A percentile compares a stretch with the other conserved stretches of the same genome.
These are phyloP conservation scores for Sipha maydis DNA, from an alignment of 2,888 invertebrate species.

Conservation along the genomic window DNA sequence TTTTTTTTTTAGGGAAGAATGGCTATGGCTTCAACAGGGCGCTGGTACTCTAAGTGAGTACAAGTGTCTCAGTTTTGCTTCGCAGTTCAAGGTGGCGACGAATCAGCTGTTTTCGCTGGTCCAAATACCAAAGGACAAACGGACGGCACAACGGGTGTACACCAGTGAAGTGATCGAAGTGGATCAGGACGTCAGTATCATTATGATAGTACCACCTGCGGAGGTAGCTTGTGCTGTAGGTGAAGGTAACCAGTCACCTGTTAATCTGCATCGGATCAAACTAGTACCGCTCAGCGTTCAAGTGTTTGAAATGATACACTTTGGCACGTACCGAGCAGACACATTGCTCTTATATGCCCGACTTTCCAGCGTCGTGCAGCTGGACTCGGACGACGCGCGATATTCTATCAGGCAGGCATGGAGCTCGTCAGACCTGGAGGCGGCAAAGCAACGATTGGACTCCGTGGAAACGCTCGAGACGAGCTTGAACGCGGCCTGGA, in stretches of 20 bases:
- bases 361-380: conserved; percentile 90
- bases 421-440: conserved; percentile 85
- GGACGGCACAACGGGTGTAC: conserved; percentile 74
- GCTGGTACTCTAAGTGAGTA: conserved; percentile 5
- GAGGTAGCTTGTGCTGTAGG: conserved; percentile 89
- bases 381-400: conserved; percentile 90
- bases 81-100: conserved; percentile 55
- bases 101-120: conserved; percentile 39
- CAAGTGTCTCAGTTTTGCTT: conserved; percentile 29
- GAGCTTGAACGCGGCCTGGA: conserved; percentile 90
- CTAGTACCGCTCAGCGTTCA: conserved; percentile 91
- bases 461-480: conserved; percentile 86
- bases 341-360: conserved; percentile 92
- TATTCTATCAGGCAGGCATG: conserved; percentile 92
- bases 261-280: conserved; percentile 84
- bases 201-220: conserved; percentile 90
- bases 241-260: conserved; percentile 83
- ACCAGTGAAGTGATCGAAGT: conserved; percentile 94
- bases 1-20: conserved; percentile 81
- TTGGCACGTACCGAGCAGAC: conserved; percentile 91
- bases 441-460: conserved; percentile 84
- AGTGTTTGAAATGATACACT: conserved; percentile 93
- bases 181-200: conserved; percentile 87
- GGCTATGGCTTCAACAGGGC: conserved; percentile 83
- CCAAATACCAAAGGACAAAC: conserved; percentile 53